Evolutionary conservation across 2,113 vertebrate genomes (phyloP), one percentile per base, ranked within the genome.

Genomic region (Seriola rivoliana): DNA sequence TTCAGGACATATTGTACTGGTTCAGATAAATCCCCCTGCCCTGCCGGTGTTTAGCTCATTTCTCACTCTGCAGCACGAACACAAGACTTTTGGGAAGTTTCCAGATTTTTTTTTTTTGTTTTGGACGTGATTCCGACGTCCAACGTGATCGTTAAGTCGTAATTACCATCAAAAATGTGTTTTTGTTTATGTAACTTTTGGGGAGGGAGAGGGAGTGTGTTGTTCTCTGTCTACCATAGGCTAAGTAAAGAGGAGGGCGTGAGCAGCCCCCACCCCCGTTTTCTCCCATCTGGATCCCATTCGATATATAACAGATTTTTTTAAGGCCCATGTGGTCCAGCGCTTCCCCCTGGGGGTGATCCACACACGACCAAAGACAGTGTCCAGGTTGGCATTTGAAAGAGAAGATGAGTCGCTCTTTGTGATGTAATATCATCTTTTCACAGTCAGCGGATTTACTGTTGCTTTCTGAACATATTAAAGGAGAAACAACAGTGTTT

Each of bases 221-320:
- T 38, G 52, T 64, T 77, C 86, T 86, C 85, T 48, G 63, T 63
- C 72, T 80, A 48, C 88, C 55, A 93, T 94, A 90, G 93, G 93
- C 86, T 42, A 29, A 65, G 17, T 67, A 10, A 80, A 84, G 82
- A 81, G 91, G 89, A 38, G 89, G 90, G 71, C 50, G 65, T 79
- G 21, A 44, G 73, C 58, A 10, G 38, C 40, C 38, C 50, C 48
- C 59, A 48, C 59, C 71, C 62, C 46, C 2, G 1, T 50, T 75
- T 74, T 48, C 74, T 65, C 34, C 82, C 94, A 94, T 94, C 91
- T 95, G 89, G 91, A 85, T 89, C 80, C 63, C 21, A 91, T 93
- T 93, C 32, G 42, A 5, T 55, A 4, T 32, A 36, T 59, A 67
- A 54, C 71, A 52, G 34, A 36, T 78, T 81, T 60, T 75, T 54